A percentile compares a stretch with the other conserved stretches of the same genome.
Evolutionary conservation across 1,140 invertebrate genomes (phyloP).

Genomic region (Drosophila ogumai): DNA sequence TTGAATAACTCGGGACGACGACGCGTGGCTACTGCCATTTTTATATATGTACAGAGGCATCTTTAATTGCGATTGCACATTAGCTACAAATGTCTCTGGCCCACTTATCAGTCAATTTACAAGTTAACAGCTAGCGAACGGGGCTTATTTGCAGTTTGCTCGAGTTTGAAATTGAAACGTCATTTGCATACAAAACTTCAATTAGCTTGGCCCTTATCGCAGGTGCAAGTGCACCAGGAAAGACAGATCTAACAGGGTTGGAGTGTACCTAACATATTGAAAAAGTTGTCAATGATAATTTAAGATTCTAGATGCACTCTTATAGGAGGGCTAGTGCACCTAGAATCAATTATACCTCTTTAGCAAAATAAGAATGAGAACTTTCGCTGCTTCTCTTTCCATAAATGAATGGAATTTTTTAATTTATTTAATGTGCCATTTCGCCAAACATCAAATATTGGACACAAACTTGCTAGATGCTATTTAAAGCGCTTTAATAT

Average conservation of each 20-base stretch:
- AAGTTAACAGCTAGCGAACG: conserved; percentile 21
- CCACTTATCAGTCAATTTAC: conserved; percentile 27
- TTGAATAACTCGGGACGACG: conserved; percentile 44
- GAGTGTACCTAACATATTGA: background rate
- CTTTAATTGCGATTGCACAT: conserved; percentile 7
- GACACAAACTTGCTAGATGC: conserved; percentile 46
- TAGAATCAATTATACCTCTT: background rate
- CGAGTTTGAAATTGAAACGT: conserved; percentile 21
- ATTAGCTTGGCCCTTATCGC: conserved; percentile 17
- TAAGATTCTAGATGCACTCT: background rate
- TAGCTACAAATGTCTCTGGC: conserved; percentile 25
- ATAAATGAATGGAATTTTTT: conserved; percentile 40
- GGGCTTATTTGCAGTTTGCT: conserved; percentile 29
- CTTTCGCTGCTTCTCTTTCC: background rate
- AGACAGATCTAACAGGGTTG: background rate
- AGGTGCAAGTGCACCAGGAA: conserved; percentile 1
- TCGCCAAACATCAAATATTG: conserved; percentile 23
- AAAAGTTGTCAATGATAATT: background rate
- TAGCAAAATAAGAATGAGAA: background rate
- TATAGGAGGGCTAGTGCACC: background rate
- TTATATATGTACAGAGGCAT: background rate
- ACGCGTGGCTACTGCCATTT: conserved; percentile 32
- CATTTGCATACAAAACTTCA: conserved; percentile 53
- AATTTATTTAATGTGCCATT: conserved; percentile 67
- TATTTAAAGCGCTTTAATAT: conserved; percentile 74